phyloP scores from a whole-genome alignment of 2,797 vertebrate species.

The Enoplosus armatus region DNA sequence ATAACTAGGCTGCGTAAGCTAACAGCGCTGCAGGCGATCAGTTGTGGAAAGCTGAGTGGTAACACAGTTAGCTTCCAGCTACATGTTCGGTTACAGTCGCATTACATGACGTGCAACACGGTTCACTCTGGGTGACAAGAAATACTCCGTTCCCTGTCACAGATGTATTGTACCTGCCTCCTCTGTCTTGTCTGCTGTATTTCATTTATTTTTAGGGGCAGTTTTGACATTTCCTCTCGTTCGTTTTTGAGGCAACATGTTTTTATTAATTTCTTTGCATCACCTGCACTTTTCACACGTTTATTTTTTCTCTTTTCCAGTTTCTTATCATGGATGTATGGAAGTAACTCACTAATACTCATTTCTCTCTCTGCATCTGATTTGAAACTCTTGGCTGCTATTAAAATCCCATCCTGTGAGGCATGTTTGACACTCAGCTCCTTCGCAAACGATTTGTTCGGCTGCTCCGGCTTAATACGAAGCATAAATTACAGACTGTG shows the following conservation, averaged over 20 bases:
- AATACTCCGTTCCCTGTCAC: neutral
- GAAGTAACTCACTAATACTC: too few species aligned
- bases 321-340: too few species aligned
- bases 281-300: neutral
- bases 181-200: neutral
- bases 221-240: neutral
- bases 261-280: neutral
- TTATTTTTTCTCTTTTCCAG: too few species aligned
- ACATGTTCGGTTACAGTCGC: neutral
- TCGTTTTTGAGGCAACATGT: neutral
- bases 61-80: slow-evolving; percentile 24
- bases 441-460: neutral
- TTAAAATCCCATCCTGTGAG: slow-evolving; percentile 5
- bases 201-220: neutral
- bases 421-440: slow-evolving; percentile 16
- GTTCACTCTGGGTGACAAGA: neutral
- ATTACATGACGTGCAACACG: neutral
- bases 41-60: slow-evolving; percentile 11
- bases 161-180: neutral
- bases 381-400: neutral
- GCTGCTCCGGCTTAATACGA: slow-evolving; percentile 16
- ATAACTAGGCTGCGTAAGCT: slow-evolving; percentile 42
- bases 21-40: slow-evolving; percentile 13
- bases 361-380: slow-evolving; percentile 1
- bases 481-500: slow-evolving; percentile 21